Evolutionary conservation across 2,113 vertebrate species (phyloP).

Genomic region (Pterocles burchelli): DNA sequence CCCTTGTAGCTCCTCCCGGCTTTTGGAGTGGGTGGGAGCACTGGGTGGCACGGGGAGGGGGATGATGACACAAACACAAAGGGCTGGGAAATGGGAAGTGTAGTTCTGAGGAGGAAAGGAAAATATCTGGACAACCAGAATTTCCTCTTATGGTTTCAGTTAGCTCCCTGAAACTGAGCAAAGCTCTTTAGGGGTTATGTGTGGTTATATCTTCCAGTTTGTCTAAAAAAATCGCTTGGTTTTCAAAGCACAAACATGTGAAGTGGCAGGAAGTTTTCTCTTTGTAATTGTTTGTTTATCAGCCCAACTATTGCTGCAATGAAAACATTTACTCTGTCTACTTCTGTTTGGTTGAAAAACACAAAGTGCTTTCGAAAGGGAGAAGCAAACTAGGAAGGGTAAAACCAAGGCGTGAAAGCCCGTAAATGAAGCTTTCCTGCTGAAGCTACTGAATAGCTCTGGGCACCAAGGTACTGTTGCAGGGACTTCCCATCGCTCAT

Average conservation of each 20-base stretch:
- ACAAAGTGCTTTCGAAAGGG: background rate
- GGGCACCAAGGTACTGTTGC: background rate
- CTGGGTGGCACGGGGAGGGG: background rate
- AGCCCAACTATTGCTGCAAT: background rate
- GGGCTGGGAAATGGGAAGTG: background rate
- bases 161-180: background rate
- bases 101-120: background rate
- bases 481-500: background rate
- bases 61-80: background rate
- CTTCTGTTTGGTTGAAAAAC: background rate
- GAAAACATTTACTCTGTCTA: background rate
- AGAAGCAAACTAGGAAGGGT: background rate
- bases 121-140: background rate
- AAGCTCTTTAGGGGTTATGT: background rate
- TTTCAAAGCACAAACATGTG: conserved; percentile 14
- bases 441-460: background rate
- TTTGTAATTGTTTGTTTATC: conserved; percentile 15
- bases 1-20: fast-evolving
- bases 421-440: background rate
- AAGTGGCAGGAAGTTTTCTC: conserved; percentile 23
- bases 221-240: background rate
- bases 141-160: background rate
- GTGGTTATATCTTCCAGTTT: background rate
- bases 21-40: background rate
- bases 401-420: background rate